These are phyloP conservation scores for Eupithecia subfuscata DNA, from an alignment of 2,888 invertebrate species.

Conservation along the genomic window DNA sequence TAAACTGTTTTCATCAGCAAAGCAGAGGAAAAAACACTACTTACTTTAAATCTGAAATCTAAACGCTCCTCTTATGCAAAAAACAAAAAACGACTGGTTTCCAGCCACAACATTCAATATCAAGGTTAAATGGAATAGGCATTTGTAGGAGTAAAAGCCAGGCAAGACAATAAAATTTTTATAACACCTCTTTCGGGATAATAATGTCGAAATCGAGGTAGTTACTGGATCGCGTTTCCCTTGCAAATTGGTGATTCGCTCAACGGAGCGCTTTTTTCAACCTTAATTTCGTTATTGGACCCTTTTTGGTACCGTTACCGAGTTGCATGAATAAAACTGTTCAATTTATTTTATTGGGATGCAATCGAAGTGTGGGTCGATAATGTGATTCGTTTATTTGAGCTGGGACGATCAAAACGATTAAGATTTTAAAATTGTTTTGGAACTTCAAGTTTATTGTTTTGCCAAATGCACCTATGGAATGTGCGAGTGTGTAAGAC, in stretches of 20 bases:
- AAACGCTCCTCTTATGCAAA: neutral
- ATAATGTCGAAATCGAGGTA: conserved; percentile 62
- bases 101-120: neutral
- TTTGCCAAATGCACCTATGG: neutral
- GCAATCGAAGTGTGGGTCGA: conserved; percentile 43
- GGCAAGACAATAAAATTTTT: conserved; percentile 56
- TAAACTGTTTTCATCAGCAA: too few species aligned
- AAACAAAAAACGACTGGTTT: neutral
- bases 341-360: conserved; percentile 46
- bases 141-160: conserved; percentile 18
- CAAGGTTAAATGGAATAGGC: conserved; percentile 15
- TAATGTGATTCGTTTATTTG: conserved; percentile 41
- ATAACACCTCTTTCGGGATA: conserved; percentile 64
- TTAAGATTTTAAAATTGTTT: conserved; percentile 2
- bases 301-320: conserved; percentile 55
- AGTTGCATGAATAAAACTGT: conserved; percentile 47
- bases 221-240: conserved; percentile 67
- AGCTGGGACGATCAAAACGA: conserved; percentile 27
- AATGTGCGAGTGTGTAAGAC: neutral
- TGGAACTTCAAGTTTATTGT: neutral
- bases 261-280: conserved; percentile 56
- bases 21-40: too few species aligned
- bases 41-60: too few species aligned
- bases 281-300: conserved; percentile 65
- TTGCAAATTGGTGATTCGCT: conserved; percentile 68